Evolutionary conservation across 2,113 vertebrate species (phyloP), one percentile per base, ranked within the genome.

Genomic region (Peromyscus maniculatus): DNA sequence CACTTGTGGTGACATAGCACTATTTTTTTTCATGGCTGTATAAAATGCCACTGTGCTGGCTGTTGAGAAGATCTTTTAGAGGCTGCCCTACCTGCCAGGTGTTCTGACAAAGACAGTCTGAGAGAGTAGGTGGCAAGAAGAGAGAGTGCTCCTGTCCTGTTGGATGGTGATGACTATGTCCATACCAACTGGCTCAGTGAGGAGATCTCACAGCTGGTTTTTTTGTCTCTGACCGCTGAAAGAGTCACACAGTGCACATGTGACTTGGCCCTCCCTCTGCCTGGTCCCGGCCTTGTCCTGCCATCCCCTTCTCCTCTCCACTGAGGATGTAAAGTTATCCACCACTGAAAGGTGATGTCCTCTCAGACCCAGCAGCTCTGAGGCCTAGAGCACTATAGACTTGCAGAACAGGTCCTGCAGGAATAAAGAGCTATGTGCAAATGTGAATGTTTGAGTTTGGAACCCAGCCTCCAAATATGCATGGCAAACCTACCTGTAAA

Each of bases 301-400:
- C 26, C 15, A 0, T 0, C 16, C 5, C 8, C 0, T 19, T 1
- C 15, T 26, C 12, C 4, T 31, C 1, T 11, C n/a, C 10, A 1
- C 0, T n/a, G 15, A 33, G 12, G 55, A 22, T n/a, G 5, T 78
- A 66, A 55, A 36, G 26, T 22, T 33, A 11, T 1, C 59, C 0
- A 52, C 74, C n/a, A 33, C 79, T 6, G 28, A 26, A 82, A 26
- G 4, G 13, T 0, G 22, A 36, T 39, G 2, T n/a, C 24, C n/a
- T 36, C n/a, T n/a, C 21, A 10, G 3, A 13, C 12, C 64, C 55
- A 24, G 55, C 16, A 43, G 2, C 6, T 1, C 80, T 24, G 4
- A 12, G 9, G 3, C 11, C 64, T 7, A 6, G 36, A 62, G 49
- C 12, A 52, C 36, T 21, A 26, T 28, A 39, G 12, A 15, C 28